A percentile compares a stretch with the other conserved stretches of the same genome.
These are phyloP conservation scores for Oeneis ivallda DNA, from an alignment of 2,888 invertebrate species.

Conservation along the genomic window DNA sequence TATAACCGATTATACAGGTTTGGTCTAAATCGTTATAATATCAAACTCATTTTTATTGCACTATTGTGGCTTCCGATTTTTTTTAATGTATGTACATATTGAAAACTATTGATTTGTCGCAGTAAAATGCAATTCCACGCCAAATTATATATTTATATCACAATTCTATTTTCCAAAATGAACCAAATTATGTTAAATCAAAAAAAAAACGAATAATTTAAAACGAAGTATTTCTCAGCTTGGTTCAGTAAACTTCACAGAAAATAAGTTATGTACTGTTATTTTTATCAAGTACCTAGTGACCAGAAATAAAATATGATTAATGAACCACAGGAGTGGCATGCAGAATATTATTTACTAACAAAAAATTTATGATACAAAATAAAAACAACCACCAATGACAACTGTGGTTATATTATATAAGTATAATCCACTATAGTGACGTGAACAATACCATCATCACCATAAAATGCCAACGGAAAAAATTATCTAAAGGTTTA, in stretches of 20 bases:
- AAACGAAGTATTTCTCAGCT: too few relatives aligned
- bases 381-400: conserved; percentile 3
- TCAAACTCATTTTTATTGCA: not conserved
- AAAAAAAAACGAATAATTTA: not conserved
- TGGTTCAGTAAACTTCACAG: too few relatives aligned
- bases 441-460: conserved; percentile 1
- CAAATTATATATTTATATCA: too few relatives aligned
- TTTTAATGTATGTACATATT: not conserved
- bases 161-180: too few relatives aligned
- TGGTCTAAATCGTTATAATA: conserved; percentile 26
- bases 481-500: not conserved
- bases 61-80: not conserved
- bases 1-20: conserved; percentile 31
- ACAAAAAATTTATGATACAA: not conserved
- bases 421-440: not conserved
- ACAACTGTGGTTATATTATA: not conserved
- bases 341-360: conserved; percentile 5
- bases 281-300: not conserved
- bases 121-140: too few relatives aligned
- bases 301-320: not conserved
- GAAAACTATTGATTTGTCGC: not conserved
- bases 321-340: not conserved
- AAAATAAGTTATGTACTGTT: too few relatives aligned
- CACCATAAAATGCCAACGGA: conserved; percentile 9
- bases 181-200: not conserved